These are phyloP conservation scores for Cetoscarus ocellatus DNA, from an alignment of 2,797 vertebrate species.

Conservation along the genomic window DNA sequence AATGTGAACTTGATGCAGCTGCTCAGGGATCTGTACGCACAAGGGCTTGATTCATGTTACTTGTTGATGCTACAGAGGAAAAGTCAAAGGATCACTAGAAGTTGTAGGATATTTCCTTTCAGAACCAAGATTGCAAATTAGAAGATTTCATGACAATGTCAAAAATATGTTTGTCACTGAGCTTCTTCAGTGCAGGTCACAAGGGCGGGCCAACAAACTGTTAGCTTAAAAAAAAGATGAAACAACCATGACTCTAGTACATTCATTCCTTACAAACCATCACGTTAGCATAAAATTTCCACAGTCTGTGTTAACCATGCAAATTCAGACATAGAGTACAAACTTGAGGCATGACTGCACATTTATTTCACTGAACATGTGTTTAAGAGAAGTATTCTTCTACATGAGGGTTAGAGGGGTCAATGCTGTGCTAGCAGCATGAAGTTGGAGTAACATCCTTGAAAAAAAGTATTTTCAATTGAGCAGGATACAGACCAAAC, in stretches of 20 bases:
- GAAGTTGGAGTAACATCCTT: conserved; percentile 55
- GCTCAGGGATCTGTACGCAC: no score
- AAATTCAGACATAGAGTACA: conserved; percentile 36
- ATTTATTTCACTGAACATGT: conserved; percentile 51
- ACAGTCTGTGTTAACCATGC: conserved; percentile 47
- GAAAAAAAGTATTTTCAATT: conserved; percentile 61
- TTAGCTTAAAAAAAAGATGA: background rate
- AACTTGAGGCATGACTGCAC: conserved; percentile 41
- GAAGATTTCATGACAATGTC: background rate
- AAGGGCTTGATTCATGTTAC: background rate
- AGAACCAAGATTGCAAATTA: background rate
- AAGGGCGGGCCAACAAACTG: background rate
- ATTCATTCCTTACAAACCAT: conserved; percentile 20
- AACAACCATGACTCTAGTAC: background rate
- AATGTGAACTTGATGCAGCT: background rate
- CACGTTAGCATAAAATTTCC: conserved; percentile 5
- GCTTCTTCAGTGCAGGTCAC: background rate
- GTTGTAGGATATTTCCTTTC: background rate
- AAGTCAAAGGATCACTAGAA: background rate
- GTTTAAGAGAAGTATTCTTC: conserved; percentile 39
- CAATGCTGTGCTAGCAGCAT: conserved; percentile 48
- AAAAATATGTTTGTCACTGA: background rate
- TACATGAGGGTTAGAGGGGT: conserved; percentile 48
- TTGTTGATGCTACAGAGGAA: background rate
- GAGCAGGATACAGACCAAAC: conserved; percentile 28